Conservation (phyloP, 35 echinoderm and acorn worm genomes). For the Ptychodera flava region DNA sequence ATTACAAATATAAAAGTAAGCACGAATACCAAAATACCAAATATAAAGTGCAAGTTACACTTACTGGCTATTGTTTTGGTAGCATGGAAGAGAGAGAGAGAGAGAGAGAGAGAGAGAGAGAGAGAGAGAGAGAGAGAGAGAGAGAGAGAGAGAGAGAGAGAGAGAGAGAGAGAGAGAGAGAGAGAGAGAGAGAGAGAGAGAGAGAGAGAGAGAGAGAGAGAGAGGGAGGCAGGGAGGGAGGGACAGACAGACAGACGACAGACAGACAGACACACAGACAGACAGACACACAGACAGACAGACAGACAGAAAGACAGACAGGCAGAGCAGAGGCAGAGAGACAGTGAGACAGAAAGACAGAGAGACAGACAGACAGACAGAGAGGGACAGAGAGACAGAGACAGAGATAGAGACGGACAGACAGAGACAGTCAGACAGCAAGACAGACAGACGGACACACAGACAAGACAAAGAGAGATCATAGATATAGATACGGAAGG, state of each 20-base stretch:
- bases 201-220: conserved; percentile 12
- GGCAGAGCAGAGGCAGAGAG: neutral
- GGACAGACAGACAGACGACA: conserved; percentile 4
- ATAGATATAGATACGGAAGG: too few relatives aligned
- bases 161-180: conserved; percentile 9
- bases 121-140: conserved; percentile 7
- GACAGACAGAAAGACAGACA: too few relatives aligned
- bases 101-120: conserved; percentile 9
- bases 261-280: conserved; percentile 2
- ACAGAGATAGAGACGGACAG: neutral
- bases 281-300: conserved; percentile 4
- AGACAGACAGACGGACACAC: too few relatives aligned
- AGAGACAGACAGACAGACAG: neutral
- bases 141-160: conserved; percentile 9
- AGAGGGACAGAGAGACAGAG: neutral
- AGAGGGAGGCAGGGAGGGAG: neutral
- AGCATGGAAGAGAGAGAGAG: neutral
- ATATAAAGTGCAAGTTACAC: too few relatives aligned
- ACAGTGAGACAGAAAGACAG: neutral
- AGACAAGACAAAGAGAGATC: too few relatives aligned
- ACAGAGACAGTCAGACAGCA: too few relatives aligned
- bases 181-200: conserved; percentile 14
- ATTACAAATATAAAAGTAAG: too few relatives aligned
- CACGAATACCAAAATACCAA: too few relatives aligned
- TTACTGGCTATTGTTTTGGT: too few relatives aligned